Evolutionary conservation across 2,888 invertebrate genomes (phyloP), one percentile per base, ranked within the genome.

Genomic region (Lepidochitona cinerea): DNA sequence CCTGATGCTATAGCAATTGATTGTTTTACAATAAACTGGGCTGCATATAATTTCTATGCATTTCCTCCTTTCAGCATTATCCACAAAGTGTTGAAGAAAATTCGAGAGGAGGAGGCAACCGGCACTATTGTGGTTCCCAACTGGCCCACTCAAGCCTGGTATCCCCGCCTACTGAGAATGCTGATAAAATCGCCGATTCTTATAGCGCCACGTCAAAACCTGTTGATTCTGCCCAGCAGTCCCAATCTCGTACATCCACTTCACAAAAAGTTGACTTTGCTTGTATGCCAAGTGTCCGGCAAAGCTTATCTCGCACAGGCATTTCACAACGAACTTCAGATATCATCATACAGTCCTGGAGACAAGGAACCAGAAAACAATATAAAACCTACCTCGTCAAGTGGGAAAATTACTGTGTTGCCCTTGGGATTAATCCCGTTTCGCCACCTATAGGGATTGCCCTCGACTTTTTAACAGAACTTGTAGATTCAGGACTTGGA

Each of bases 331-430:
- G 23, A 52, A 37, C 68, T 33, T 37, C 64, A 26, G 23, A 59
- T 32, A 70, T 77, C 37, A 66, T 81, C 65, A 67, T 79, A 69
- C 53, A 72, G 37, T 76, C 79, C 36, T 81, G 79, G 77, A 64
- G 73, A 66, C 36, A 32, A 23, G 67, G 69, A 37, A 80, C 79
- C 41, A 66, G 75, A 52, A 74, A 76, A 59, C 73, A 76, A 68
- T 79, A 77, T 54, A 49, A 74, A 59, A 49, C 49, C 18, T 74
- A 71, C 75, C 72, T 75, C 37, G 71, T 73, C n/a, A 77, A 67
- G 75, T 80, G 79, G 79, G 64, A 75, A 71, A 71, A 49, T 49
- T 79, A 71, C 76, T 78, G 74, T 75, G 3, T 41, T 75, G 18
- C 72, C 71, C 14, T 70, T 64, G 32, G 76, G 54, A 75, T 75